These are phyloP conservation scores for Hermodice carunculata DNA, from an alignment of 2,888 invertebrate genomes.

Conservation along the genomic window DNA sequence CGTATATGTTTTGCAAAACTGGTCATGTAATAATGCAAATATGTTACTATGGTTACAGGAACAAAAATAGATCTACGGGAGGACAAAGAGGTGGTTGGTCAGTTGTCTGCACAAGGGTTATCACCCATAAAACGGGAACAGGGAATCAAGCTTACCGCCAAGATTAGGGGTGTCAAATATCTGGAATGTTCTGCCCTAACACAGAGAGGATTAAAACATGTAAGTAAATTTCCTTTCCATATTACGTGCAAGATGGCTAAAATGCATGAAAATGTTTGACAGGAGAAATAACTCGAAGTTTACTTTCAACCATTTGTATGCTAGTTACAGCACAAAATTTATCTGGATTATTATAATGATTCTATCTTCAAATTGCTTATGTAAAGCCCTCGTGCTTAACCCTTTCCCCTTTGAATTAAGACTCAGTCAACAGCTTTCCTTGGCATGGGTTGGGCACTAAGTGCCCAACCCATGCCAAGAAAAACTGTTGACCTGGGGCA, in stretches of 20 bases:
- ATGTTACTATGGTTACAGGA: slow-evolving; percentile 75
- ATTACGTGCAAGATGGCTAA: background rate
- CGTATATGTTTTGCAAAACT: no score
- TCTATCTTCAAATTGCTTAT: no score
- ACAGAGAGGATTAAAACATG: slow-evolving; percentile 95
- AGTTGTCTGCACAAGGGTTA: slow-evolving; percentile 92
- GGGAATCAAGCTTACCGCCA: slow-evolving; percentile 97
- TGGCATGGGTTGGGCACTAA: no score
- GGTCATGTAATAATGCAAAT: no score
- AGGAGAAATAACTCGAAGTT: background rate
- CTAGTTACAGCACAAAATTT: no score
- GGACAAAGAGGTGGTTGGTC: slow-evolving; percentile 94
- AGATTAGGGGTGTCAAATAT: slow-evolving; percentile 98
- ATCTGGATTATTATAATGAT: no score
- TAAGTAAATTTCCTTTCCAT: background rate
- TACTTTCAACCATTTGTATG: background rate
- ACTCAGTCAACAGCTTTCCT: no score
- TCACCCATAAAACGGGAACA: slow-evolving; percentile 97
- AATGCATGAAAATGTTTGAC: background rate
- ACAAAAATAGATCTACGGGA: slow-evolving; percentile 99
- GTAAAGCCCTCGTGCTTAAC: no score
- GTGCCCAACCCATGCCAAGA: no score
- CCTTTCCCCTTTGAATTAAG: no score
- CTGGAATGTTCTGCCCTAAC: slow-evolving; percentile 99
- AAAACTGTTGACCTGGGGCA: no score